Base-by-base conservation (phyloP, 2,797 vertebrate species). In the Distichodus sexfasciatus region DNA sequence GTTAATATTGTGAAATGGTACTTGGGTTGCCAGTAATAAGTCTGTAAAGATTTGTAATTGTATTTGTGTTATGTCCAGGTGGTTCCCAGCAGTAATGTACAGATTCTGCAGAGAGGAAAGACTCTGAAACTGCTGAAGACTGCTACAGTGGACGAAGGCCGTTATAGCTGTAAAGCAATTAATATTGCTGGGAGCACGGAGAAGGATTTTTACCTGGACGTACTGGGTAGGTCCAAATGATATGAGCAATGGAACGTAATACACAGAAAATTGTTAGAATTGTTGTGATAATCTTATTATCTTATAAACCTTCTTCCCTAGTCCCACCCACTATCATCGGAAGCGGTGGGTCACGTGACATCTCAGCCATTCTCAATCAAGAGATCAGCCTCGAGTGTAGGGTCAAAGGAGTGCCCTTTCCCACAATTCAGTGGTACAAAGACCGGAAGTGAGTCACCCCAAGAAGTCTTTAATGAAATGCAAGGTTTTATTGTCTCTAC, bases 391-490 rank as follows among this genome's bases (percentile, higher is more conserved):
- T 99, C 62, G 93, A 96, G 74, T 99, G 97, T 76, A 90, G 79
- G 51, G 95, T 94, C 64, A 90, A 85, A 79, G 97, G 97, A 62
- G 86, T 85, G 19, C 97, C 97, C 10, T 91, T 92, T 73, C 96
- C 97, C 31, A 80, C 79, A 55, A 89, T 99, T 73, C 93, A 95
- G 77, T 99, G 97, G 97, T 96, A 93, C 88, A 99, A 98, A 84
- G 95, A 98, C 76, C 90, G 94, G 82, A 99, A 93, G 97, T 98
- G 83, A 93, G 94, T 90, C 24, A 17, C 19, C 24, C 29, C 15
- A 57, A 14, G 46, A 14, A 47, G 43, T 7, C 14, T 38, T 48
- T 26, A 12, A 14, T 15, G 41, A 50, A 57, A 10, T 10, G 3
- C 35, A 19, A 4, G 3, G 0, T 23, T 24, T 19, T 33, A 38